Base-by-base conservation (phyloP, 2,888 invertebrate genomes). In the Lordiphosa andalusiaca region DNA sequence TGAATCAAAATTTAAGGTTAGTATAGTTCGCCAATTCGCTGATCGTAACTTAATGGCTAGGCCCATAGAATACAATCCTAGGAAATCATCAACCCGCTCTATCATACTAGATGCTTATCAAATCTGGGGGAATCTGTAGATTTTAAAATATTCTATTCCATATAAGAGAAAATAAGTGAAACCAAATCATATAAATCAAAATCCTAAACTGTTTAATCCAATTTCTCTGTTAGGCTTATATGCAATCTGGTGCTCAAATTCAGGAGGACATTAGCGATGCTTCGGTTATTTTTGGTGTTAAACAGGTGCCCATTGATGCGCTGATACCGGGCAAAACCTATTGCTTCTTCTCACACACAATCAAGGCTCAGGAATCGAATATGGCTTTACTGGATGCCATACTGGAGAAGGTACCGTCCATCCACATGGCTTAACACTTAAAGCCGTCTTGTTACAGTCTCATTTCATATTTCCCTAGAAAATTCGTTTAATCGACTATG, bases 291-390 rank as follows among this genome's bases (percentile, higher is more conserved):
- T 97, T 99, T 85, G 99, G 99, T 0, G 99, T 99, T 4, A 99
- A 99, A 50, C 89, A 89, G 67, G 89, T 89, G 0, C 98, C 98
- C 0, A 93, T 97, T 6, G 98, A 98, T 85, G 93, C 95, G 38
- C 91, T 99, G 7, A 94, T 98, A 63, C 97, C 98, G 0, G 95
- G 98, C 86, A 98, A 98, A 90, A 99, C 99, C 0, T 99, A 99
- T 87, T 98, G 98, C 84, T 96, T 99, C 90, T 99, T 99, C 90
- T 99, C 99, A 0, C 99, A 99, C 89, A 99, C 99, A 0, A 99
- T 99, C 81, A 99, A 99, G 90, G 99, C 98, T 0, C 99, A 99
- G 89, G 98, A 98, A 86, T 94, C 94, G 38, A 99, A 99, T 88
- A 99, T 99, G 99, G 94, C 97, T 0, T 92, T 99, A 77, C 89